Conservation (phyloP, 2,113 vertebrate species). For the Thymallus thymallus region DNA sequence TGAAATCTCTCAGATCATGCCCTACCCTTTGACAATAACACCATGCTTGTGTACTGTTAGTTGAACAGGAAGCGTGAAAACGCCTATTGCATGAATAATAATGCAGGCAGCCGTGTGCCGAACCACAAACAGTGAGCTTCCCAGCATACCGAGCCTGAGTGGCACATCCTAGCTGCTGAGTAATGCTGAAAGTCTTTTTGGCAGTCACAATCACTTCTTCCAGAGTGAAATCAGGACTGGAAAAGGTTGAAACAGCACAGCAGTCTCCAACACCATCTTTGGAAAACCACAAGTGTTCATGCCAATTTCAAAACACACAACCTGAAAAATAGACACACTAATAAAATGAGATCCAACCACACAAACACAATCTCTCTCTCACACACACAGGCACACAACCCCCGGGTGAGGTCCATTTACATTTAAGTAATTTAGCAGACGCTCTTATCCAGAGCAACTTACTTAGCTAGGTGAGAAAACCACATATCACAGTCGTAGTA, state of each 20-base stretch:
- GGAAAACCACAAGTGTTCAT: slow-evolving; percentile 20
- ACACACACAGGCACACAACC: slow-evolving; percentile 10
- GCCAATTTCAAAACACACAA: not conserved
- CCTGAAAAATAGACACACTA: not conserved
- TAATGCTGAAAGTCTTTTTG: slow-evolving; percentile 36
- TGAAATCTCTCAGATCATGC: not conserved
- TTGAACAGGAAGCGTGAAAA: not conserved
- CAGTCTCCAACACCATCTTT: not conserved
- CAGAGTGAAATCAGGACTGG: slow-evolving; percentile 28
- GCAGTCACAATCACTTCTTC: slow-evolving; percentile 31
- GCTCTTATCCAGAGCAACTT: too few species aligned
- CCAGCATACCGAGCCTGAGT: slow-evolving; percentile 18
- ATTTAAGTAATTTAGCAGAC: too few species aligned
- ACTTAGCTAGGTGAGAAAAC: too few species aligned
- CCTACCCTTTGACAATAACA: too few species aligned
- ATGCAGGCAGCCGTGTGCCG: not conserved
- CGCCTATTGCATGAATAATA: slow-evolving; percentile 1
- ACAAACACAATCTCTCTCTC: too few species aligned
- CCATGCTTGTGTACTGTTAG: too few species aligned
- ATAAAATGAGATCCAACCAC: too few species aligned
- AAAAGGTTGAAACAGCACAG: slow-evolving; percentile 23
- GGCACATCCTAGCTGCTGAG: slow-evolving; percentile 29
- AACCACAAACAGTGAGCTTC: slow-evolving; percentile 18
- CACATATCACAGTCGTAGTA: too few species aligned
- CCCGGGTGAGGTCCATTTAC: not conserved